A percentile compares a stretch with the other conserved stretches of the same genome.
Evolutionary conservation across 2,113 vertebrate species (phyloP).

Genomic region (Sorex araneus): DNA sequence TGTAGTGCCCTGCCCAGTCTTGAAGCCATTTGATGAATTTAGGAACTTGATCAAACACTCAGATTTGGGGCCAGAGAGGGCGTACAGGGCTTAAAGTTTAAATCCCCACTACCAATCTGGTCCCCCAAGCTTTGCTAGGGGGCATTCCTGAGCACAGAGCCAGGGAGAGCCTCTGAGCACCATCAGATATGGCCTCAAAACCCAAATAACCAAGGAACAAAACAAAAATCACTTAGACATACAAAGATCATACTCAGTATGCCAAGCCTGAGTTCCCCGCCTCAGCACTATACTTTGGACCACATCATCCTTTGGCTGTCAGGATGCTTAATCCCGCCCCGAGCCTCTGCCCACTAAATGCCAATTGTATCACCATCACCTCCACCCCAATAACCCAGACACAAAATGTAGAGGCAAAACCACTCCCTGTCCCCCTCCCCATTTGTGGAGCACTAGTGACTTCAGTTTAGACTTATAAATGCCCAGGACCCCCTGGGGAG

Average conservation of each 20-base stretch:
- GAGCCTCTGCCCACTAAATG: neutral
- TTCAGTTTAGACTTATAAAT: neutral
- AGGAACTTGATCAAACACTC: neutral
- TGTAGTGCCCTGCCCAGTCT: neutral
- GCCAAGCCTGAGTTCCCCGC: neutral
- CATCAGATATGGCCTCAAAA: too few species aligned
- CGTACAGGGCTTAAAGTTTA: too few species aligned
- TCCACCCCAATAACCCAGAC: neutral
- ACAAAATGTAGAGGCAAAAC: neutral
- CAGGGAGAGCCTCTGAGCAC: too few species aligned
- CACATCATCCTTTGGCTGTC: neutral
- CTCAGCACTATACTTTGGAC: neutral
- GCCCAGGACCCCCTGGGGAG: constrained; percentile 6
- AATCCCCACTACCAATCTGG: too few species aligned
- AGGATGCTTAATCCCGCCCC: neutral
- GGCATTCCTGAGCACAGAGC: too few species aligned
- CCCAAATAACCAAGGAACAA: too few species aligned
- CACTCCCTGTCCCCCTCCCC: neutral
- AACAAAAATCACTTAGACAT: neutral
- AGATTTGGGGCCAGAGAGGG: too few species aligned
- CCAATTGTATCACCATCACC: neutral
- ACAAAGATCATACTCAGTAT: neutral
- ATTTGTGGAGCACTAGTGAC: neutral
- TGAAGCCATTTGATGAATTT: constrained; percentile 15
- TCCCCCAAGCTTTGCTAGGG: too few species aligned